These are phyloP conservation scores for Cremastinae sp. DNA, from an alignment of 2,888 invertebrate species.

Conservation along the genomic window DNA sequence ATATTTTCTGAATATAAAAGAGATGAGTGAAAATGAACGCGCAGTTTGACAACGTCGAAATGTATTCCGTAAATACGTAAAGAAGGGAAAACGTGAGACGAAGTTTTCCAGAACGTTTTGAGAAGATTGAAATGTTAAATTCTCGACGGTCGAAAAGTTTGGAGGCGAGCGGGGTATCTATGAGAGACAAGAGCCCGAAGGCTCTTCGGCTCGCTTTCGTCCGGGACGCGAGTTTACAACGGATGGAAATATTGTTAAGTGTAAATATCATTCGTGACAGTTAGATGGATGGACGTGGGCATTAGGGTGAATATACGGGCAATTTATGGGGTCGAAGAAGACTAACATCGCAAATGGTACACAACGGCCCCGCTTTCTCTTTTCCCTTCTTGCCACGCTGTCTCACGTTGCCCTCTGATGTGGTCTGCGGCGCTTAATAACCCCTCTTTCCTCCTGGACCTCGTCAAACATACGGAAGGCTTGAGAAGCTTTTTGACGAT, in stretches of 20 bases:
- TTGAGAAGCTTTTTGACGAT: constrained; percentile 66
- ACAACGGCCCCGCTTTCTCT: constrained; percentile 20
- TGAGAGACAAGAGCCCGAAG: constrained; percentile 43
- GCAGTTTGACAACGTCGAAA: not conserved
- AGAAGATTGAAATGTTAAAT: constrained; percentile 45
- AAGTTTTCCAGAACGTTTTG: constrained; percentile 11
- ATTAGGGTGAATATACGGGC: constrained; percentile 63
- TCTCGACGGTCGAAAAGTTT: constrained; percentile 7
- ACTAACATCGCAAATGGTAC: constrained; percentile 72
- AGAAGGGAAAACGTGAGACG: not conserved
- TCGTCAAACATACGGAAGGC: constrained; percentile 77
- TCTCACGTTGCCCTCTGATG: constrained; percentile 73
- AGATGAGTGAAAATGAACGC: not conserved
- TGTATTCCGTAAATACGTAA: not conserved
- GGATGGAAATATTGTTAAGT: constrained; percentile 62
- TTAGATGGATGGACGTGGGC: constrained; percentile 63
- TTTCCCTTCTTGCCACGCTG: not conserved
- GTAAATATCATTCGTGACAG: constrained; percentile 64
- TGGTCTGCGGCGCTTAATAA: constrained; percentile 79
- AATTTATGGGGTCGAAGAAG: constrained; percentile 66
- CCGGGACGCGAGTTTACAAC: constrained; percentile 23
- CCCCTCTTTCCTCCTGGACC: constrained; percentile 74
- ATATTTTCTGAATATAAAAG: not conserved
- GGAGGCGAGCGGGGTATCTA: constrained; percentile 7
- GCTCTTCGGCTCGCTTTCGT: constrained; percentile 7